These are phyloP conservation scores for Acyrthosiphon pisum DNA, from an alignment of 1,140 invertebrate genomes.

Conservation along the genomic window DNA sequence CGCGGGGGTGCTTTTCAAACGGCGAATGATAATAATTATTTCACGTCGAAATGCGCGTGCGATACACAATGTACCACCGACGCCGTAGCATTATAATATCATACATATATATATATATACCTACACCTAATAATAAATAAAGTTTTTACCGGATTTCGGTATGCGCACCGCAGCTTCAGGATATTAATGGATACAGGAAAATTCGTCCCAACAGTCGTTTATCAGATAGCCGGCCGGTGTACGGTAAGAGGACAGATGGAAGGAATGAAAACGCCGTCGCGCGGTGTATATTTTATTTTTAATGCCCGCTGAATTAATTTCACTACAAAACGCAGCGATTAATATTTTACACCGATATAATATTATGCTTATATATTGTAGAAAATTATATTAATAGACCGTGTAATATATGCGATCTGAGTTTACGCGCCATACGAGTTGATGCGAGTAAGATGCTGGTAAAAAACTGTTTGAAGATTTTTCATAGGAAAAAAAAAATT, in stretches of 20 bases:
- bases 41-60: neutral
- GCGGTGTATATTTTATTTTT: neutral
- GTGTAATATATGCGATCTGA: neutral
- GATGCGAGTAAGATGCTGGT: neutral
- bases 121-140: neutral
- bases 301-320: conserved; percentile 13
- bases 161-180: neutral
- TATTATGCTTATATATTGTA: too few relatives aligned
- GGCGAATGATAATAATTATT: conserved; percentile 36
- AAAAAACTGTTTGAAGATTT: neutral
- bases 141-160: conserved; percentile 13
- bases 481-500: neutral
- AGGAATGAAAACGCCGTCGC: neutral
- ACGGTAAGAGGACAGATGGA: neutral
- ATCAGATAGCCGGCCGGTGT: neutral
- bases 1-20: conserved; percentile 12
- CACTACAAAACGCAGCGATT: neutral
- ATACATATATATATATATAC: neutral
- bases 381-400: neutral
- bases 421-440: neutral
- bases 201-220: neutral
- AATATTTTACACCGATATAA: neutral
- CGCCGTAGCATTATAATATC: neutral
- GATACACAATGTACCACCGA: neutral
- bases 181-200: conserved; percentile 23